Evolutionary conservation across 2,113 vertebrate species (phyloP).

Genomic region (Sander vitreus): DNA sequence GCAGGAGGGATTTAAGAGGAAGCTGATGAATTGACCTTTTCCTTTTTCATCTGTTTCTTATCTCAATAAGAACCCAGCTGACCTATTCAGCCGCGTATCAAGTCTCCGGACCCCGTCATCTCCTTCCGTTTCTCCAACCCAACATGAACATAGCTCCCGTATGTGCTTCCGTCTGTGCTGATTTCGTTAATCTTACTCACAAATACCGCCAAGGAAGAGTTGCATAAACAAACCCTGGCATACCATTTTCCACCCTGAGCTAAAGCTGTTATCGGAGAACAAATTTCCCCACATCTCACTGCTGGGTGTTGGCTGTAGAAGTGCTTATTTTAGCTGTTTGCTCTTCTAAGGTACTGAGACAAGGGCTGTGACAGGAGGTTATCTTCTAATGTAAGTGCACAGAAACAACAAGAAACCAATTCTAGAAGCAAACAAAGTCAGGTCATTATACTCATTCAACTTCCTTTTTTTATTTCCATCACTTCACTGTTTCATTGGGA

Average conservation of each 20-base stretch:
- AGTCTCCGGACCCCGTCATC: constrained; percentile 45
- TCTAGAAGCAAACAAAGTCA: constrained; percentile 52
- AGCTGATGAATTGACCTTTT: constrained; percentile 85
- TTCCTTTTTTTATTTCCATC: constrained; percentile 1
- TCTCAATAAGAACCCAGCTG: constrained; percentile 79
- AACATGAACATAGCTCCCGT: constrained; percentile 31
- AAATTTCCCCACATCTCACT: constrained; percentile 38
- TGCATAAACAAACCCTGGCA: constrained; percentile 48
- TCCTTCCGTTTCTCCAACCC: constrained; percentile 39
- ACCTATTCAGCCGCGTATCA: constrained; percentile 81
- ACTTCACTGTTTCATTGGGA: constrained; percentile 38
- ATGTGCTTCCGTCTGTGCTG: constrained; percentile 27
- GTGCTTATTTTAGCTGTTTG: constrained; percentile 40
- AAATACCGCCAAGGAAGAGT: constrained; percentile 4
- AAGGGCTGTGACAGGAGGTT: constrained; percentile 16
- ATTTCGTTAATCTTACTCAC: constrained; percentile 47
- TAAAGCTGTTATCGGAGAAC: constrained; percentile 48
- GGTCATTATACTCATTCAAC: constrained; percentile 25
- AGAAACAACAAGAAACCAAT: constrained; percentile 48
- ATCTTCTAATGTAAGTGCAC: constrained; percentile 30
- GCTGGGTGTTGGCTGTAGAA: constrained; percentile 13
- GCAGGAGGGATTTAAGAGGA: constrained; percentile 75
- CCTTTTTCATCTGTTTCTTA: constrained; percentile 77
- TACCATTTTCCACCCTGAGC: constrained; percentile 41
- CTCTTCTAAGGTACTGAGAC: constrained; percentile 17